Evolutionary conservation across 2,888 invertebrate genomes (phyloP).

Genomic region (Hyles lineata): DNA sequence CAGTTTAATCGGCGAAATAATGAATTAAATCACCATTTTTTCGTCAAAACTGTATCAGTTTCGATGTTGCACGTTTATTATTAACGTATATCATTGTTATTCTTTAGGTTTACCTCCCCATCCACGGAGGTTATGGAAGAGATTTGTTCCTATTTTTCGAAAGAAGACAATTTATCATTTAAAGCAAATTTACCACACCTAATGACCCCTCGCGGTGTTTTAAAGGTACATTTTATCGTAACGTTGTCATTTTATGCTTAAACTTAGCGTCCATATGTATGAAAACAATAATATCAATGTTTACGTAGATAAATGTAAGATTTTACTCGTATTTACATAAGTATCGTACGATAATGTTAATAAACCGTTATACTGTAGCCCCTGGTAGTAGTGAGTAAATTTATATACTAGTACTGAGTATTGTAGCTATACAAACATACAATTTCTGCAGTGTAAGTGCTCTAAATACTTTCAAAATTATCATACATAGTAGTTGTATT

Average conservation of each 20-base stretch:
- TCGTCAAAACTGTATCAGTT: constrained; percentile 52
- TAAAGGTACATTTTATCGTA: constrained; percentile 68
- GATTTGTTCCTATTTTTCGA: constrained; percentile 73
- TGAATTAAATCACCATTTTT: constrained; percentile 76
- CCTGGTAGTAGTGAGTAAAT: neutral
- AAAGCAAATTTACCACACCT: constrained; percentile 72
- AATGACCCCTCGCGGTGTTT: constrained; percentile 75
- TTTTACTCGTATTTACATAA: constrained; percentile 41
- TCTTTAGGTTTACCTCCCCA: constrained; percentile 74
- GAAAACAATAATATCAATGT: constrained; percentile 73
- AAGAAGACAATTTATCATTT: constrained; percentile 73
- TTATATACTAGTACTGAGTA: neutral
- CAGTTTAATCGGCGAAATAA: constrained; percentile 63
- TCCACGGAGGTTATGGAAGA: constrained; percentile 81
- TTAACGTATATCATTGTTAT: constrained; percentile 60
- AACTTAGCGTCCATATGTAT: constrained; percentile 54
- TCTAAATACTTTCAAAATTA: neutral
- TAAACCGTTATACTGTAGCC: constrained; percentile 2
- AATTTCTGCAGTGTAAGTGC: no score
- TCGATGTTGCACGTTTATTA: constrained; percentile 47
- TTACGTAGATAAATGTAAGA: constrained; percentile 67
- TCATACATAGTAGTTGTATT: neutral
- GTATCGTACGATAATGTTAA: constrained; percentile 9
- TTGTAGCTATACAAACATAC: neutral
- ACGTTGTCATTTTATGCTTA: constrained; percentile 47